Conservation (phyloP, 1,140 invertebrate species). For the Rhagoletis pomonella region DNA sequence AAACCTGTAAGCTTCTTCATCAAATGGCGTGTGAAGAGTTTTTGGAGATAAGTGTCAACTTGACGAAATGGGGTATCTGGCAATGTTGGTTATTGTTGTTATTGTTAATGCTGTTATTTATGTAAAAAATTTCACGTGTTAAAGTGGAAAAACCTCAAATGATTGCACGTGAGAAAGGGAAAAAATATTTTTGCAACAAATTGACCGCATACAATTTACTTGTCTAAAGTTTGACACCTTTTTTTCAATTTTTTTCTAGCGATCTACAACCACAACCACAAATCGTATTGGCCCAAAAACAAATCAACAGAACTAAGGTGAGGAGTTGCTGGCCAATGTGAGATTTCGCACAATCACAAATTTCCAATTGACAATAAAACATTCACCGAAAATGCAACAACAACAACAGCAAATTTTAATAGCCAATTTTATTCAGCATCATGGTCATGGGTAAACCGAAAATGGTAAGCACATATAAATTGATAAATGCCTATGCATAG, state of each 20-base stretch:
- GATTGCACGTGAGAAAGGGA: neutral
- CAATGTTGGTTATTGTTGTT: no score
- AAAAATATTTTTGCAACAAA: neutral
- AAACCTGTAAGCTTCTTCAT: no score
- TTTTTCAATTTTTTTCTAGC: neutral
- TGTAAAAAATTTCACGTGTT: no score
- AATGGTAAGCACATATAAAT: neutral
- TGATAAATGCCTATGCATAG: neutral
- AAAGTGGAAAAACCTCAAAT: no score
- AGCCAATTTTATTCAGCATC: neutral
- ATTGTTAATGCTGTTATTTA: no score
- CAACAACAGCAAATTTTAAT: constrained; percentile 1
- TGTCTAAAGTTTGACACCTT: neutral
- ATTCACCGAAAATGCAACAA: neutral
- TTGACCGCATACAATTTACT: neutral
- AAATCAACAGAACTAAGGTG: neutral
- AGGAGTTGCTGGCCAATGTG: neutral
- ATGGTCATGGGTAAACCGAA: neutral
- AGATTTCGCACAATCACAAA: constrained; percentile 27
- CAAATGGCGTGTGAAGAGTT: no score
- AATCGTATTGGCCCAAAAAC: neutral
- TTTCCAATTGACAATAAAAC: constrained; percentile 54
- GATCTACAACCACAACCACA: neutral
- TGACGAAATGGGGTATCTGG: no score
- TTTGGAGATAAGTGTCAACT: no score